Percentiles rank a stretch among this genome's conserved stretches.
These are phyloP conservation scores for Operophtera brumata DNA, from an alignment of 2,888 invertebrate species.

Conservation along the genomic window DNA sequence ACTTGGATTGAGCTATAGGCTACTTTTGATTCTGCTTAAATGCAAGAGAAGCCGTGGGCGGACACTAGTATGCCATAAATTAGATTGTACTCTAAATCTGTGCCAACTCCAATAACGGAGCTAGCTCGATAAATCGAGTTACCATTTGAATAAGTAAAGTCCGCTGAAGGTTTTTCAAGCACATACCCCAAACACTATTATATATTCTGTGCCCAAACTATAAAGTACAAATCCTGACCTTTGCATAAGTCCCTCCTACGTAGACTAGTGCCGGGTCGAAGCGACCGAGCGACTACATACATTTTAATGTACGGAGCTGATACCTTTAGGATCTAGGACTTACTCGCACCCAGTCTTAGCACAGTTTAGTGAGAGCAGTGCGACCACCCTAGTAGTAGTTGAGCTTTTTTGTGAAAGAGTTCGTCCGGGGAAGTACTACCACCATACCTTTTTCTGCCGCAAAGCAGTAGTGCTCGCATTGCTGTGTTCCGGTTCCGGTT, in stretches of 20 bases:
- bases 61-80: neutral
- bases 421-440: too few species aligned
- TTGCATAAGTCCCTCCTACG: slow-evolving; percentile 9
- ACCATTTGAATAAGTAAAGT: neutral
- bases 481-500: too few species aligned
- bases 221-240: slow-evolving; percentile 3
- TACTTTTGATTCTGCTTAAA: too few species aligned
- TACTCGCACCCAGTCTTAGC: neutral
- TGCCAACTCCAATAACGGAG: neutral
- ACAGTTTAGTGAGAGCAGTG: neutral
- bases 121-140: neutral
- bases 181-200: too few species aligned
- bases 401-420: too few species aligned
- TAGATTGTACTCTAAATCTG: neutral
- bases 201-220: too few species aligned
- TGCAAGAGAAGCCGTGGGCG: too few species aligned
- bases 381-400: neutral
- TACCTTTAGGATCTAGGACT: slow-evolving; percentile 12
- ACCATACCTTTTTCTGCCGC: too few species aligned
- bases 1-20: too few species aligned
- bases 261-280: neutral
- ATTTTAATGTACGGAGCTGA: slow-evolving; percentile 20
- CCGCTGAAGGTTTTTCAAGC: neutral
- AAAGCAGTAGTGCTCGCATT: too few species aligned
- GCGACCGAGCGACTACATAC: slow-evolving; percentile 5